Evolutionary conservation across 2,888 invertebrate species (phyloP), one percentile per base, ranked within the genome.

Genomic region (Drosophila yooni): DNA sequence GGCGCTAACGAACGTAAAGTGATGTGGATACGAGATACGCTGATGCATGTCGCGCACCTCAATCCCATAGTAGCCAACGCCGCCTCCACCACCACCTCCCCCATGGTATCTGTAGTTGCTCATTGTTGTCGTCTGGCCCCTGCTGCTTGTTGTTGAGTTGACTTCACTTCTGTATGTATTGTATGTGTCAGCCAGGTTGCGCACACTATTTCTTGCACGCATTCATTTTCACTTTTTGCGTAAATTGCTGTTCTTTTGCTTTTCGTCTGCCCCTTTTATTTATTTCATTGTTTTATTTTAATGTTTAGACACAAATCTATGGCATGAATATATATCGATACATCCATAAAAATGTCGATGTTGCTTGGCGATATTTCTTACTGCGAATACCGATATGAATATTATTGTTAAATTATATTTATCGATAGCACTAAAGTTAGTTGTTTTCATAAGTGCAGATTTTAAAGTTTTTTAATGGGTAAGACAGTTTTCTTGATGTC

Each of bases 31-130:
- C 63, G 90, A 88, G 76, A 92, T 89, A 62, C 91, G 88, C 25
- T 89, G 82, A 48, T 84, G 84, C 84, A 92, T 92, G 66, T 92
- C 92, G 58, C 88, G 88, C 60, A 91, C 91, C 88, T 92, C 91
- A 70, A 91, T 91, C 61, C 91, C 91, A 79, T 91, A 91, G 74
- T 91, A 91, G 56, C 91, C 91, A n/a, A 82, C 79, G 66, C 77
- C 52, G 5, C 51, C 63, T 57, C 91, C 92, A 29, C 92, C 91
- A 54, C 84, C 88, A 54, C 92, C 88, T 56, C 91, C 91, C 27
- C 90, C 82, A 71, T 91, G 92, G 82, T 92, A 92, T 84, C 92
- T 92, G 83, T 93, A 92, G 71, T 92, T 92, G 82, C 92, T 92
- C 92, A 92, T 92, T 57, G 60, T 54, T 57, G 59, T 25, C 60